Evolutionary conservation across 1,140 invertebrate genomes (phyloP), one percentile per base, ranked within the genome.

Genomic region (Acromyrmex charruanus): DNA sequence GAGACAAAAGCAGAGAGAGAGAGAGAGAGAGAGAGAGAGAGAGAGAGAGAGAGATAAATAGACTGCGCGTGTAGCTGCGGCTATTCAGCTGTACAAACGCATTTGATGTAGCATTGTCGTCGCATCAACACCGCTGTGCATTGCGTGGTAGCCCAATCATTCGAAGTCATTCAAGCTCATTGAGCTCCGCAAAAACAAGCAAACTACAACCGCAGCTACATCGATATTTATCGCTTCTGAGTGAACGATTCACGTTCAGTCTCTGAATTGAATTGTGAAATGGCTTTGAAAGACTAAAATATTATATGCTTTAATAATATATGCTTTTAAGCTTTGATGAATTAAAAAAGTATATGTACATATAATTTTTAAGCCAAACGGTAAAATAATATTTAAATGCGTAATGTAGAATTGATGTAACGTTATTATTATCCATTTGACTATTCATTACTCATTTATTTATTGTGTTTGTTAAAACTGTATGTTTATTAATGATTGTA

Each of bases 31-130:
- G 65, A 39, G 35, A 6, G n/a, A 39, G 31, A 4, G n/a, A 63
- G 21, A 14, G n/a, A 69, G 66, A 16, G 39, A 68, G n/a, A 3
- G 66, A 49, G 39, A 69, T 69, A 44, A 68, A 68, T 55, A 82
- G 82, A 66, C 39, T 51, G 35, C 16, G 51, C 59, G 58, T 12
- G 39, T 74, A 81, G 66, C 49, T 55, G 31, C 77, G 49, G n/a
- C 77, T 69, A 66, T 79, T 53, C 74, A 80, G 63, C 51, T 69
- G 84, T 53, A 85, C 75, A 79, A 66, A 77, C 61, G 61, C 55
- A 49, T 84, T 84, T 74, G 69, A 84, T 75, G 80, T 44, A 21
- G 69, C 39, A 84, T 84, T 84, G 80, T 84, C 55, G 80, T 81
- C 69, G 68, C 35, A 61, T 82, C 53, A 69, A 21, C 53, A 25